phyloP scores from a whole-genome alignment of 2,888 invertebrate species.

The Lissocephala sabroskyi region DNA sequence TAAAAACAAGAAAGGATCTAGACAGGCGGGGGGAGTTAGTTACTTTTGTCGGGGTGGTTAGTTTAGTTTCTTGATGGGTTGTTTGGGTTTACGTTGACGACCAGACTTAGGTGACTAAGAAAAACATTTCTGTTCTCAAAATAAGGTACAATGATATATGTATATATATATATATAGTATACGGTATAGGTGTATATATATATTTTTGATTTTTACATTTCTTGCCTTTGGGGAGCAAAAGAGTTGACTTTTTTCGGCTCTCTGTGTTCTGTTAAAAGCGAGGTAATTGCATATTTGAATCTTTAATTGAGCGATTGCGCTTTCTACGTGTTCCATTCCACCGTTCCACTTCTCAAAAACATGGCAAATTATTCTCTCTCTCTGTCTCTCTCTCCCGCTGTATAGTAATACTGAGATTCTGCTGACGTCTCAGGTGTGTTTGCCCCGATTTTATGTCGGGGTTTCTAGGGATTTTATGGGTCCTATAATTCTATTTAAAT shows the following conservation, averaged over 20 bases:
- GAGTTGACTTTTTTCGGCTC: too few species aligned
- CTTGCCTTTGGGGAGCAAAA: too few species aligned
- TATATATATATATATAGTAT: constrained; percentile 3
- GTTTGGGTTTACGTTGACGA: constrained; percentile 25
- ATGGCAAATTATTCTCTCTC: constrained; percentile 35
- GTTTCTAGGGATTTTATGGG: not conserved
- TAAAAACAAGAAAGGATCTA: constrained; percentile 29
- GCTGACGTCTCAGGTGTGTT: constrained; percentile 41
- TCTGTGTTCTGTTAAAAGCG: constrained; percentile 4
- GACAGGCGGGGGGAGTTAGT: constrained; percentile 36
- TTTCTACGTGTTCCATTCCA: not conserved
- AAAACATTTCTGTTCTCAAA: constrained; percentile 52
- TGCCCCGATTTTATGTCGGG: too few species aligned
- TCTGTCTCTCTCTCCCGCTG: constrained; percentile 5
- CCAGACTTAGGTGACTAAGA: constrained; percentile 57
- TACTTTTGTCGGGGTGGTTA: constrained; percentile 28
- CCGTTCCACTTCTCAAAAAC: constrained; percentile 17
- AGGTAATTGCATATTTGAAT: constrained; percentile 14
- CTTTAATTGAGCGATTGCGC: constrained; percentile 2
- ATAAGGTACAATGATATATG: constrained; percentile 59
- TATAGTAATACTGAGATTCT: constrained; percentile 58
- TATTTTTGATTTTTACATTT: constrained; percentile 4
- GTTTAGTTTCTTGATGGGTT: constrained; percentile 23
- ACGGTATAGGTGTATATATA: not conserved
- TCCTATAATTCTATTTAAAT: constrained; percentile 9